Evolutionary conservation across 2,113 vertebrate genomes (phyloP), one percentile per base, ranked within the genome.

Genomic region (Thomomys bottae): DNA sequence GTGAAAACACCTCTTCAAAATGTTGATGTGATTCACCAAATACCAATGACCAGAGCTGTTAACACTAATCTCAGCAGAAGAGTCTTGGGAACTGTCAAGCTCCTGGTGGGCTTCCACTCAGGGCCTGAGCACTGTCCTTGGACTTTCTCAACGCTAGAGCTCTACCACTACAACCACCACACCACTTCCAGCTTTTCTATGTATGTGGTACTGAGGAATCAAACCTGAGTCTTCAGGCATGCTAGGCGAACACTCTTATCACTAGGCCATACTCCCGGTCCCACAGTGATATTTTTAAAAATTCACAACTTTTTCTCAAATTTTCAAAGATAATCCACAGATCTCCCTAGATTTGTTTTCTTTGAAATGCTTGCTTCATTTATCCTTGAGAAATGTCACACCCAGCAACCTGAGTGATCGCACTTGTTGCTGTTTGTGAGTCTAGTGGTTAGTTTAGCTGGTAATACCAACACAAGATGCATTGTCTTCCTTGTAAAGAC

Each of bases 401-500:
- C 8, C 8, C 71, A 38, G 75, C 20, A 54, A 61, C 32, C 67
- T 28, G 64, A 82, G 40, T 59, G 38, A 34, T 78, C 3, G 0
- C 17, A 4, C 28, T 49, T 54, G 8, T 18, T 23, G 2, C 6
- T 21, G 5, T 24, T 81, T 12, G 1, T 15, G 66, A 18, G 34
- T n/a, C 5, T 59, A 64, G 40, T 34, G 73, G 77, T 71, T 59
- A 91, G 82, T 92, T 88, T 71, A 95, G 82, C 92, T 93, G 21
- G 71, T 14, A 94, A 87, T 77, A 92, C 90, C 57, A 28, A 11
- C 20, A 59, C 3, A 54, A 32, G 6, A 34, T 20, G 10, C 30
- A 8, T 70, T 79, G 83, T 49, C 61, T 61, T 2, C 49, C 49
- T 54, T 1, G 32, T 10, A 30, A 0, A 28, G 10, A 1, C 6